phyloP scores from a whole-genome alignment of 2,797 vertebrate species.

The Esox lucius region DNA sequence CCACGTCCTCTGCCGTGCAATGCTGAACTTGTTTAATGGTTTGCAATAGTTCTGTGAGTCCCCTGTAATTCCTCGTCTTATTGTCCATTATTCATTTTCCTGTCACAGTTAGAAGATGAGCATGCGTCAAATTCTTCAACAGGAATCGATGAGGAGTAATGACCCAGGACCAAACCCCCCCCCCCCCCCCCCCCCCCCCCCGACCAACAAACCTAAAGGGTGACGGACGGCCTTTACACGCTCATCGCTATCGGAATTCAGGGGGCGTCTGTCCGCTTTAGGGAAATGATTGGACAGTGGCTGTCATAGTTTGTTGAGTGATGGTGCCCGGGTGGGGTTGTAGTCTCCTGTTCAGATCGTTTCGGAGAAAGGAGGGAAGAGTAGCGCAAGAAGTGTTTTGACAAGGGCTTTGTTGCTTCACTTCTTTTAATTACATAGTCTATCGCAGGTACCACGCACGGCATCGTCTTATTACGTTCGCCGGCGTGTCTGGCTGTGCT shows the following conservation, averaged over 20 bases:
- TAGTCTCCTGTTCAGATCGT: not conserved
- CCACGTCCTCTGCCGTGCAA: too few relatives aligned
- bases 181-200: not conserved
- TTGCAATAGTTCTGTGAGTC: too few relatives aligned
- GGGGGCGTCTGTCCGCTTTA: not conserved
- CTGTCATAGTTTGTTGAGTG: slow-evolving; percentile 34
- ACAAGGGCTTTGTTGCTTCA: slow-evolving; percentile 3
- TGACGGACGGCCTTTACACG: slow-evolving; percentile 12
- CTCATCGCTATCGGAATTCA: slow-evolving; percentile 32
- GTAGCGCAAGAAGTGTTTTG: slow-evolving; percentile 3
- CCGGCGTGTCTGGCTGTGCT: slow-evolving; percentile 2
- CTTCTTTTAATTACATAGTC: slow-evolving; percentile 36
- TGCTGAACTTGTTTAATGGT: too few relatives aligned
- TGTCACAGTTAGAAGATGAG: not conserved
- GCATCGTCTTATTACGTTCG: slow-evolving; percentile 23
- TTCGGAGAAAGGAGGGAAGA: slow-evolving; percentile 12
- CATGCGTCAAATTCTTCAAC: not conserved
- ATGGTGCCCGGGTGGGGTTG: not conserved
- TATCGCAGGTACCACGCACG: slow-evolving; percentile 8
- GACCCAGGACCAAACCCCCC: not conserved
- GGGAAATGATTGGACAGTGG: slow-evolving; percentile 27
- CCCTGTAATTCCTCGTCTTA: not conserved
- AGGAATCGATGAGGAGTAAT: not conserved
- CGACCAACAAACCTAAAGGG: not conserved
- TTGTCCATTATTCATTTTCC: not conserved